These are phyloP conservation scores for Timema cristinae DNA, from an alignment of 2,888 invertebrate species.

Conservation along the genomic window DNA sequence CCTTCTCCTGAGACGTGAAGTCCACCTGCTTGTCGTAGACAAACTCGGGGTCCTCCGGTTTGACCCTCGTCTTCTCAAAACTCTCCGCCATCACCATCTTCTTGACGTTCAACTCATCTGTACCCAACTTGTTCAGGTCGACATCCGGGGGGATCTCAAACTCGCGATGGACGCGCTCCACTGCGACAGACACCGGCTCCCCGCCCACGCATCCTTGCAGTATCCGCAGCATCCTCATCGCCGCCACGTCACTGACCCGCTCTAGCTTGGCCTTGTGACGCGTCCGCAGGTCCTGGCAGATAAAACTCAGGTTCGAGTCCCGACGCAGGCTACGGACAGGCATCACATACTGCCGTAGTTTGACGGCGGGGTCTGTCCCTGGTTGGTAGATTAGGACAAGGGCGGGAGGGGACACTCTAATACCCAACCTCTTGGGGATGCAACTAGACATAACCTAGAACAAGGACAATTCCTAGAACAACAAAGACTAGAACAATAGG, in stretches of 20 bases:
- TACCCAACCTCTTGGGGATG: conserved; percentile 24
- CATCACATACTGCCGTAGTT: conserved; percentile 45
- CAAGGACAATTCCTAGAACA: no score
- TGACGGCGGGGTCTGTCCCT: conserved; percentile 32
- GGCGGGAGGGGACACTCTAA: conserved; percentile 26
- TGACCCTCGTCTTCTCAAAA: conserved; percentile 45
- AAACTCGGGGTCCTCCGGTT: conserved; percentile 46
- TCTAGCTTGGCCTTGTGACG: conserved; percentile 43
- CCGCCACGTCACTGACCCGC: conserved; percentile 41
- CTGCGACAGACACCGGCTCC: conserved; percentile 42
- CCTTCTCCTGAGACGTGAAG: conserved; percentile 39
- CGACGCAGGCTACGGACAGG: conserved; percentile 46
- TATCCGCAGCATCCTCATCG: conserved; percentile 46
- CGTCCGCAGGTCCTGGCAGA: conserved; percentile 42
- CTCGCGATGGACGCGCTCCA: conserved; percentile 40
- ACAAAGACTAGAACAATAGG: no score
- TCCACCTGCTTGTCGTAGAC: conserved; percentile 48
- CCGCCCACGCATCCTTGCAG: conserved; percentile 47
- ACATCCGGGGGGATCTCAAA: conserved; percentile 46
- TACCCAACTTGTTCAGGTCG: conserved; percentile 47
- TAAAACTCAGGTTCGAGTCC: conserved; percentile 40
- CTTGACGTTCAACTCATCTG: conserved; percentile 43
- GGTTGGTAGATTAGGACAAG: conserved; percentile 25
- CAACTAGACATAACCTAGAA: not conserved
- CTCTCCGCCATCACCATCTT: conserved; percentile 49